Evolutionary conservation across 1,140 invertebrate species (phyloP).

Genomic region (Agrilus planipennis): DNA sequence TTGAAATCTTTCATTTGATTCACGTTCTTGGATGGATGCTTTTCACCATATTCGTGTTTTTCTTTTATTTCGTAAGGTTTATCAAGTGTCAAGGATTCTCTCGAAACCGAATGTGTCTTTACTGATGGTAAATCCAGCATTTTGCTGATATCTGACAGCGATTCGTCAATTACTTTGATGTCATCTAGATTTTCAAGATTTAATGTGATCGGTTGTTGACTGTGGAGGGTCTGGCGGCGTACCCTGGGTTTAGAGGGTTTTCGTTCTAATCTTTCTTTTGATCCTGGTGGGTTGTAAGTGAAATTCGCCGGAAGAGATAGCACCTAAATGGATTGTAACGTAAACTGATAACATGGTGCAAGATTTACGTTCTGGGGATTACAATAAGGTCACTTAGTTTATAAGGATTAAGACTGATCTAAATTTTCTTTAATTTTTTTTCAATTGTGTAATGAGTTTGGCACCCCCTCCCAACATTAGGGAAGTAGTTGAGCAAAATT

Average conservation of each 20-base stretch:
- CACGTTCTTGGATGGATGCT: constrained; percentile 13
- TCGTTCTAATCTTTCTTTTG: constrained; percentile 15
- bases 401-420: no score
- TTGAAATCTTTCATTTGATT: constrained; percentile 15
- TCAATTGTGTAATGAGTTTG: no score
- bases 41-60: constrained; percentile 15
- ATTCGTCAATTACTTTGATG: constrained; percentile 31
- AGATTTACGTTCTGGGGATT: no score
- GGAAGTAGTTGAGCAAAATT: no score
- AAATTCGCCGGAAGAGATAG: constrained; percentile 56
- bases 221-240: constrained; percentile 26
- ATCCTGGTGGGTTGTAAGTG: constrained; percentile 51
- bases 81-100: constrained; percentile 2
- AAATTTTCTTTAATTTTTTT: no score
- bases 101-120: constrained; percentile 7
- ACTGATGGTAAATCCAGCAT: constrained; percentile 1
- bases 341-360: no score
- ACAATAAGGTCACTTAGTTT: no score
- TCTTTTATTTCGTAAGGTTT: constrained; percentile 7
- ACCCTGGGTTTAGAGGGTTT: constrained; percentile 13
- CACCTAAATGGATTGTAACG: constrained; percentile 46
- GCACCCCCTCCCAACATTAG: no score
- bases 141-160: constrained; percentile 29
- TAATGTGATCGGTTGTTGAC: constrained; percentile 27
- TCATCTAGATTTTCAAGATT: constrained; percentile 20